Evolutionary conservation across 2,797 vertebrate species (phyloP).

Genomic region (Pristis pectinata): DNA sequence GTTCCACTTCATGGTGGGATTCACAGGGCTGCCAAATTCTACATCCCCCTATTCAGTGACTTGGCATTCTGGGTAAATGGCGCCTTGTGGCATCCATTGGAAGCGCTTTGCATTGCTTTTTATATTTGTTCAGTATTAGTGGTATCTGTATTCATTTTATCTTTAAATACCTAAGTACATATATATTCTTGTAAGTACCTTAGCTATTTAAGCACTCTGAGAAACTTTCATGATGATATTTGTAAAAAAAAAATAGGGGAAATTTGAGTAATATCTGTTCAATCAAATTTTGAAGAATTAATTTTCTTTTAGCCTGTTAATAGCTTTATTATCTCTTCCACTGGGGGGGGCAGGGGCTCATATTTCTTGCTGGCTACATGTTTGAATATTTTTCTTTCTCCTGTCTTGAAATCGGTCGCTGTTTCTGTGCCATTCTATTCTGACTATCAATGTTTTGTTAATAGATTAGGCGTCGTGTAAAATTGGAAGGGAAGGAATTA

Average conservation of each 20-base stretch:
- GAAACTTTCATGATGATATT: neutral
- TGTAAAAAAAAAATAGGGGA: neutral
- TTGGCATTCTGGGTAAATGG: neutral
- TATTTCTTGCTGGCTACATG: neutral
- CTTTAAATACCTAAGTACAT: neutral
- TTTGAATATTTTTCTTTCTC: neutral
- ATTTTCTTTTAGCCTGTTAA: neutral
- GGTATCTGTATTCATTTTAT: neutral
- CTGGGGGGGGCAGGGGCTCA: neutral
- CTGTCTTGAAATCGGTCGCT: neutral
- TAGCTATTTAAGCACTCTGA: neutral
- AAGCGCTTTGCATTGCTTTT: neutral
- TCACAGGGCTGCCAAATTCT: neutral
- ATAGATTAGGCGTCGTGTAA: constrained; percentile 86
- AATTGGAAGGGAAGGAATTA: constrained; percentile 91
- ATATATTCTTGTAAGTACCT: neutral
- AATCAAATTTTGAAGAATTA: neutral
- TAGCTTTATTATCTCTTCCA: neutral
- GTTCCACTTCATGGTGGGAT: neutral
- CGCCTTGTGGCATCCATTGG: neutral
- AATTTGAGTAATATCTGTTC: neutral
- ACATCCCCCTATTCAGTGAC: neutral
- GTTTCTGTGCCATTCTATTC: neutral
- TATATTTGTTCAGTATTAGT: neutral
- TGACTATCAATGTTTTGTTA: constrained; percentile 29